These are phyloP conservation scores for Bos indicus DNA, from an alignment of 2,113 vertebrate species.

Conservation along the genomic window DNA sequence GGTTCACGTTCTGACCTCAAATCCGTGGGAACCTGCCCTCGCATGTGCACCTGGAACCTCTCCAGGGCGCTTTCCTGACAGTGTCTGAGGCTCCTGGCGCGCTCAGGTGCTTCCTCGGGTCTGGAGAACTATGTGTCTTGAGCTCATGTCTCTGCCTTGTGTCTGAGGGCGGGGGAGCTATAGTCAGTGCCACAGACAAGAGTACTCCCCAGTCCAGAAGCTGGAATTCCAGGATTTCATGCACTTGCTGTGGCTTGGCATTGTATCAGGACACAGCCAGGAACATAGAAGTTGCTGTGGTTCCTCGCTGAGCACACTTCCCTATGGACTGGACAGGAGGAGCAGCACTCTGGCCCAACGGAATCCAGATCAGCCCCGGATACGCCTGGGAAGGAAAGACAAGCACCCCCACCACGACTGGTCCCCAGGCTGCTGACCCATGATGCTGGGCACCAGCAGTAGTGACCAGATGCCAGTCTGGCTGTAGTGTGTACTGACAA, in stretches of 20 bases:
- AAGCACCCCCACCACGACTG: background rate
- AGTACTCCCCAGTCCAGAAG: too few relatives aligned
- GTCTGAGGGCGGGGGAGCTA: background rate
- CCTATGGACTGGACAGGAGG: too few relatives aligned
- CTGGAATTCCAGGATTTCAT: background rate
- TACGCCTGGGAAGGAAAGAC: background rate
- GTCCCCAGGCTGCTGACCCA: background rate
- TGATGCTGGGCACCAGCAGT: background rate
- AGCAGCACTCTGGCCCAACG: accelerated
- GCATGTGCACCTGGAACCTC: accelerated
- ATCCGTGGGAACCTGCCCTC: background rate
- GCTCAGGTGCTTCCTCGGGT: too few relatives aligned
- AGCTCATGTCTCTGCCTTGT: background rate
- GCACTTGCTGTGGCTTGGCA: background rate
- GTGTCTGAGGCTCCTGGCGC: accelerated
- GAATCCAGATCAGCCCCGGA: background rate
- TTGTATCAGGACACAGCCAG: background rate
- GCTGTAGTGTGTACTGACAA: background rate
- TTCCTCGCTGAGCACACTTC: background rate
- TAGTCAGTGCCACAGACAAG: background rate
- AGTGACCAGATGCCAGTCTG: background rate
- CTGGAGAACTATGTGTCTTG: background rate
- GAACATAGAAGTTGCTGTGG: background rate
- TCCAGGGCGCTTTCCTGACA: too few relatives aligned
- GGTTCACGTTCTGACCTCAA: background rate